Evolutionary conservation across 1,140 invertebrate species (phyloP), one percentile per base, ranked within the genome.

Genomic region (Odontomachus brunneus): DNA sequence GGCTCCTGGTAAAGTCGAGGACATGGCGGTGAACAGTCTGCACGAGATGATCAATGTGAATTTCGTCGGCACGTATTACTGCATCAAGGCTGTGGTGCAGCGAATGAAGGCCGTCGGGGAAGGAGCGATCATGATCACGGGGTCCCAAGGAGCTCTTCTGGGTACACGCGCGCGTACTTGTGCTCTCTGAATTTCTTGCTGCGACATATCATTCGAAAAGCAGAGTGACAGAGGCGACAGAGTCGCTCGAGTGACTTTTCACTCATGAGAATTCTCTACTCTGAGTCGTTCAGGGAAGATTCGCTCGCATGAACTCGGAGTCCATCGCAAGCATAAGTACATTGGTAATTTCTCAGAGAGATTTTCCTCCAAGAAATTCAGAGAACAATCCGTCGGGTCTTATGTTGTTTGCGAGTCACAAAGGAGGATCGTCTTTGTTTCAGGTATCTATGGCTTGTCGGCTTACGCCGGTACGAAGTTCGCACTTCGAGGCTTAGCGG

Each of bases 381-480:
- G 38, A 44, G 38, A 44, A 44, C 9, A 44, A 63, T 38, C 11
- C 14, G 12, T 55, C 24, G 17, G 22, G 5, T 1, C 0, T 15
- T 15, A 1, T 11, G 29, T 33, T 33, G 2, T 53, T 14, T 19
- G 22, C 12, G 26, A 78, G 63, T 74, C 15, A 44, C 2, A 24
- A 29, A 78, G 33, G 71, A 44, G 4, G 63, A 76, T 17, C 24
- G 1, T 29, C 62, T 48, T 83, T 73, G 11, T 44, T 44, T 44
- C 55, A 96, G 95, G 95, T 82, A 95, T 99, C 84, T 99, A 96
- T 95, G 99, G 99, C 1, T 98, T 97, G 91, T 96, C 97, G 55
- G 97, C 97, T 0, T 99, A 99, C 93, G 97, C 97, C 67, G 96
- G 97, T 65, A 97, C 97, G 14, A 99, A 99, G 94, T 99, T 98